Percentiles rank a stretch among this genome's conserved stretches.
Evolutionary conservation across 2,113 vertebrate species (phyloP).

Genomic region (Brienomyrus brachyistius): DNA sequence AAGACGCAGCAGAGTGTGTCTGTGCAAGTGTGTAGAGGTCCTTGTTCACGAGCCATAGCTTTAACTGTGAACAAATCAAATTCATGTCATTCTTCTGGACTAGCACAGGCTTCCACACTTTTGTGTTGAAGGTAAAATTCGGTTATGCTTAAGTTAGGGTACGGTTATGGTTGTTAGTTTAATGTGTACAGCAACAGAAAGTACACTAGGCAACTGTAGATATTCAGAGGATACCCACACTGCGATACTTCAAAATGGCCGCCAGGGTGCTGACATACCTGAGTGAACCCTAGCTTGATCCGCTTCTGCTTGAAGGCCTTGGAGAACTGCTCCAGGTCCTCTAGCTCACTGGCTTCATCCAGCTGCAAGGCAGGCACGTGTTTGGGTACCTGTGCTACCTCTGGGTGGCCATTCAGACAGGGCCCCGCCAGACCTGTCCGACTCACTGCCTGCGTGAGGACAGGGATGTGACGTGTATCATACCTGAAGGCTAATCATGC

Average conservation of each 20-base stretch:
- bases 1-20: not conserved
- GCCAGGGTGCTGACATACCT: conserved; percentile 57
- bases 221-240: too few relatives aligned
- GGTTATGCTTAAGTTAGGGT: not conserved
- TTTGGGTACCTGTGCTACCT: conserved; percentile 60
- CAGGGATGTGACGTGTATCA: not conserved
- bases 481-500: not conserved
- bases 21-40: not conserved
- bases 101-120: not conserved
- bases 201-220: not conserved
- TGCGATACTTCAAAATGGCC: not conserved
- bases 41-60: not conserved
- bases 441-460: conserved; percentile 65
- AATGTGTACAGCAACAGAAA: not conserved
- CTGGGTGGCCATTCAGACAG: conserved; percentile 79
- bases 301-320: conserved; percentile 96
- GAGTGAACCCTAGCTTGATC: conserved; percentile 95
- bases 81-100: not conserved
- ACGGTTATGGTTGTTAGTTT: not conserved
- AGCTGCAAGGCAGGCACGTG: conserved; percentile 65
- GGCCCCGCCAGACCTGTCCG: conserved; percentile 74
- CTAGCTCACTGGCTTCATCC: conserved; percentile 89
- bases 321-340: conserved; percentile 93
- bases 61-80: not conserved
- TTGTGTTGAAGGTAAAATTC: not conserved